Conservation (phyloP, 2,888 invertebrate species). For the Dusona sp. region DNA sequence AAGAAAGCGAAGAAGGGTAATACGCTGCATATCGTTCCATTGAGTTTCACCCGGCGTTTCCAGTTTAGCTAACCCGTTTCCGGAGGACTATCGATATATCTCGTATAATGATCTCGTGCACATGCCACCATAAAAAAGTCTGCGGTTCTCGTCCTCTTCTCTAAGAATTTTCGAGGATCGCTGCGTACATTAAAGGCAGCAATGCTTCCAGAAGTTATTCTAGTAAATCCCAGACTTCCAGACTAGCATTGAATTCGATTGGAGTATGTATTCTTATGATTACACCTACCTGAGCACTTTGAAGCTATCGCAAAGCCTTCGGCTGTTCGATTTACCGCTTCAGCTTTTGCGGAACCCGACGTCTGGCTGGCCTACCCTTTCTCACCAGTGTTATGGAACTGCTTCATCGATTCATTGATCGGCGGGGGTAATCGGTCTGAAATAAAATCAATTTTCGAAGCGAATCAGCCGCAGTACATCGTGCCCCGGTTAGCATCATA, state of each 20-base stretch:
- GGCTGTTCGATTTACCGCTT: background rate
- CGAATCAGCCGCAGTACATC: constrained; percentile 44
- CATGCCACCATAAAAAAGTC: constrained; percentile 37
- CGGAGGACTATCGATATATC: constrained; percentile 31
- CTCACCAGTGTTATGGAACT: constrained; percentile 24
- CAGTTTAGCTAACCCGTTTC: constrained; percentile 51
- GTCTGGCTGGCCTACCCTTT: background rate
- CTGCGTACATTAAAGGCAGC: background rate
- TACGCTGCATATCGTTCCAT: constrained; percentile 39
- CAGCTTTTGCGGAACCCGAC: constrained; percentile 8
- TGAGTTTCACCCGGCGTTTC: constrained; percentile 36
- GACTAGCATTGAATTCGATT: background rate
- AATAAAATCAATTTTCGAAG: constrained; percentile 65
- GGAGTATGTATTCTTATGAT: background rate
- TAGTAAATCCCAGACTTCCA: background rate
- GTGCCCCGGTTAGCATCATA: constrained; percentile 57
- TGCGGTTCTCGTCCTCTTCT: constrained; percentile 1
- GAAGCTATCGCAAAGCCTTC: background rate
- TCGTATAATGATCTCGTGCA: constrained; percentile 12
- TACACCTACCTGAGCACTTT: background rate
- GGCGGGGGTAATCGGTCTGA: constrained; percentile 56
- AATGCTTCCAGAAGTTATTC: constrained; percentile 2
- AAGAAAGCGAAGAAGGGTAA: constrained; percentile 57
- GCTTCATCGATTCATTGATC: constrained; percentile 16
- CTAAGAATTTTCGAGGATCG: background rate